Evolutionary conservation across 2,888 invertebrate genomes (phyloP).

Genomic region (Baccha elongata): DNA sequence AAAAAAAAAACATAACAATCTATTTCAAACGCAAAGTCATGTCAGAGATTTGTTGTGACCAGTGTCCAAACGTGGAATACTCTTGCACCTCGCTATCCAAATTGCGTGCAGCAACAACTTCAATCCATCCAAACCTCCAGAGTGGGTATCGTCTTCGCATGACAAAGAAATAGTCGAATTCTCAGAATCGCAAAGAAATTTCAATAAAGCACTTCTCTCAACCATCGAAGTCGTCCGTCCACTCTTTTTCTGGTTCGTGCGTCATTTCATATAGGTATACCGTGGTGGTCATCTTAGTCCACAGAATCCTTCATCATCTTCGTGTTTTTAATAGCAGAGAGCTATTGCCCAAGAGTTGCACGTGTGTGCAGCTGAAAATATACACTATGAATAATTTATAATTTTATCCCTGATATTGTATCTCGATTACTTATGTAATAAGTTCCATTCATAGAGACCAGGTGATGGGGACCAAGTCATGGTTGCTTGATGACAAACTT

Average conservation of each 20-base stretch:
- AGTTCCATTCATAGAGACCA: conserved; percentile 31
- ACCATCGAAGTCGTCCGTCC: neutral
- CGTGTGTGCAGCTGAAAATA: conserved; percentile 45
- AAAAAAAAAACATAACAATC: conserved; percentile 10
- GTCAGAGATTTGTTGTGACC: conserved; percentile 57
- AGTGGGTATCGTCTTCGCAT: conserved; percentile 57
- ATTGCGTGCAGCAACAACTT: conserved; percentile 64
- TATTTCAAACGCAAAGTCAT: conserved; percentile 59
- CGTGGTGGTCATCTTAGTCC: conserved; percentile 9
- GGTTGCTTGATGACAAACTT: conserved; percentile 44
- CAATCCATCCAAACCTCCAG: conserved; percentile 37
- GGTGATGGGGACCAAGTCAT: conserved; percentile 27
- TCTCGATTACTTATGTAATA: conserved; percentile 37
- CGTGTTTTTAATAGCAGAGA: conserved; percentile 25
- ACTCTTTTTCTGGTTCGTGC: conserved; percentile 16
- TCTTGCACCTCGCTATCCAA: conserved; percentile 45
- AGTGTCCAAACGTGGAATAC: conserved; percentile 31
- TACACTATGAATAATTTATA: conserved; percentile 67
- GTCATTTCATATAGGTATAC: no score
- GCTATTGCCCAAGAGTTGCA: conserved; percentile 7
- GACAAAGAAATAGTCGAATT: conserved; percentile 50
- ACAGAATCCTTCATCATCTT: conserved; percentile 28
- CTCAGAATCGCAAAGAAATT: conserved; percentile 56
- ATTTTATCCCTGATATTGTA: conserved; percentile 16
- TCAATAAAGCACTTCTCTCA: conserved; percentile 49